A percentile compares a stretch with the other conserved stretches of the same genome.
Conservation (phyloP, 2,113 vertebrate genomes). For the Dermatemys mawii region DNA sequence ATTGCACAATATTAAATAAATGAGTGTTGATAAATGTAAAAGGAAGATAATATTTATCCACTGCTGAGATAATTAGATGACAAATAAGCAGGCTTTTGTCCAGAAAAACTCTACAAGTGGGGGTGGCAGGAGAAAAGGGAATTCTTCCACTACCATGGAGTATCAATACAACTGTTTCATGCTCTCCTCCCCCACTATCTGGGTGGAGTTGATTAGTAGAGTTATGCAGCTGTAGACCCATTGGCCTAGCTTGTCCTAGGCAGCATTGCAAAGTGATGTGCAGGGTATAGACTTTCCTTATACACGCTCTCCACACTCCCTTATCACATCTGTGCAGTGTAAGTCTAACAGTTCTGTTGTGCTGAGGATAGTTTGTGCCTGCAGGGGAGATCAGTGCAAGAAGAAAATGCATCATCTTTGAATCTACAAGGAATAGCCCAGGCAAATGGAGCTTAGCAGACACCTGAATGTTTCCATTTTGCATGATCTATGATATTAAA, state of each 20-base stretch:
- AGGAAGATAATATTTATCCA: not conserved
- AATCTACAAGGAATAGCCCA: accelerated
- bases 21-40: not conserved
- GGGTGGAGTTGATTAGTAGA: too few relatives aligned
- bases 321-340: not conserved
- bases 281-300: too few relatives aligned
- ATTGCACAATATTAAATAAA: not conserved
- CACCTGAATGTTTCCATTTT: accelerated
- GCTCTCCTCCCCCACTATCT: not conserved
- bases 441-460: accelerated
- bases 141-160: not conserved
- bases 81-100: not conserved
- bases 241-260: too few relatives aligned
- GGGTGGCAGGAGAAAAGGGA: not conserved
- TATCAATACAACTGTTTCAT: not conserved
- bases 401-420: accelerated
- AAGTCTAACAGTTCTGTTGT: accelerated
- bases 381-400: accelerated
- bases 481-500: accelerated
- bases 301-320: too few relatives aligned
- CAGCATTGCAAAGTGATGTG: too few relatives aligned
- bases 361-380: accelerated
- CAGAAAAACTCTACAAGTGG: not conserved
- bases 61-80: not conserved
- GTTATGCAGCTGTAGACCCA: too few relatives aligned